Evolutionary conservation across 2,797 vertebrate genomes (phyloP), one percentile per base, ranked within the genome.

Genomic region (Knipowitschia caucasica): DNA sequence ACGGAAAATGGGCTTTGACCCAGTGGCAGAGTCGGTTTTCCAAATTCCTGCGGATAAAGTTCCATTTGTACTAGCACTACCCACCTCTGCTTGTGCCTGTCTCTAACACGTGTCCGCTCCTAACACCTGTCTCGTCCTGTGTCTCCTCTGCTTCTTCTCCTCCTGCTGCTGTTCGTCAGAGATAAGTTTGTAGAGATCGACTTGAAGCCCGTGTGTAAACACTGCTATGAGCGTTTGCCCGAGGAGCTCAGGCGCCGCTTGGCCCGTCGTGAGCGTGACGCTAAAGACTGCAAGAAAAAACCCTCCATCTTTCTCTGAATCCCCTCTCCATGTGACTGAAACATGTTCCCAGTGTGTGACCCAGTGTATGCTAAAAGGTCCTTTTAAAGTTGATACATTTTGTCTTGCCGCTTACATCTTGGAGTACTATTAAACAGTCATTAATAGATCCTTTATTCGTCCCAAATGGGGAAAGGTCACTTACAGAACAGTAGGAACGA

Each of bases 181-280:
- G 94, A 96, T 92, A 98, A 95, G 77, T 99, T 98, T 94, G 94
- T 98, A 90, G 96, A 98, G 89, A 94, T 97, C 88, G 96, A 99
- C 88, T 91, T 98, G 85, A 96, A 92, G 85, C 94, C 94, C 64
- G 91, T 96, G 84, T 99, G 95, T 91, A 96, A 93, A 84, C 93
- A 92, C 85, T 98, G 96, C 88, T 98, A 95, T 30, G 96, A 98
- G 78, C 90, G 85, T 87, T 89, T 98, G 90, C 96, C 96, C 0
- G 96, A 98, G 75, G 96, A 98, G 86, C 92, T 98, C 85, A 98
- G 95, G 77, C 91, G 93, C 50, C 92, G 95, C 46, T 92, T 98
- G 71, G 94, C 94, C 45, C 93, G 90, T 83, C 92, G 94, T 36
- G 94, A 98, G 73, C 92, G 91, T 2, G 93, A 95, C 66, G 86